A percentile compares a stretch with the other conserved stretches of the same genome.
These are phyloP conservation scores for Rhinogobio ventralis DNA, from an alignment of 2,797 vertebrate genomes.

Conservation along the genomic window DNA sequence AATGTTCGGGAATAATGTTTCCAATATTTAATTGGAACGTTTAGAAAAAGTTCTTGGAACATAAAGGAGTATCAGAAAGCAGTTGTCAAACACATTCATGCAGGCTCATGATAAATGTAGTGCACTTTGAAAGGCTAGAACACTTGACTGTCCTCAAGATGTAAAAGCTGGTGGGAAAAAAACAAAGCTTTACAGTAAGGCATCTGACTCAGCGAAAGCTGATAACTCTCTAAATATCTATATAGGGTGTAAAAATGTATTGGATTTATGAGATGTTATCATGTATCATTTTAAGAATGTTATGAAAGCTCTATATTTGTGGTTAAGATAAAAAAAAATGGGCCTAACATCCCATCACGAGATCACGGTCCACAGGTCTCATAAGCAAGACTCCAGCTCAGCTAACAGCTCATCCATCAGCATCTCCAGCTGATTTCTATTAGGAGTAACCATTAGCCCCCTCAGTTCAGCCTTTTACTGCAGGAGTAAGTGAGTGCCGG, in stretches of 20 bases:
- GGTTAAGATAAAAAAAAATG: background rate
- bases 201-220: background rate
- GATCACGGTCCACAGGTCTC: background rate
- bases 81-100: background rate
- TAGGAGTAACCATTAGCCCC: slow-evolving; percentile 25
- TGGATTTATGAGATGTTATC: background rate
- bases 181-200: background rate
- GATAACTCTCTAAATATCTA: background rate
- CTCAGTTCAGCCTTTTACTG: slow-evolving; percentile 35
- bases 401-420: slow-evolving; percentile 52
- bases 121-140: background rate
- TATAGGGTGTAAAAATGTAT: background rate
- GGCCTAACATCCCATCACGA: background rate
- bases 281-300: background rate
- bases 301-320: background rate
- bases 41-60: background rate
- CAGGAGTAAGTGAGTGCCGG: slow-evolving; percentile 13
- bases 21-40: background rate
- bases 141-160: background rate
- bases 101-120: background rate
- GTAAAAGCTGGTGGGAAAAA: background rate
- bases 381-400: slow-evolving; percentile 13
- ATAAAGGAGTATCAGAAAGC: background rate
- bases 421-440: slow-evolving; percentile 57
- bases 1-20: background rate